These are phyloP conservation scores for Sarotherodon lohbergeri DNA, from an alignment of 2,113 vertebrate species.

Conservation along the genomic window DNA sequence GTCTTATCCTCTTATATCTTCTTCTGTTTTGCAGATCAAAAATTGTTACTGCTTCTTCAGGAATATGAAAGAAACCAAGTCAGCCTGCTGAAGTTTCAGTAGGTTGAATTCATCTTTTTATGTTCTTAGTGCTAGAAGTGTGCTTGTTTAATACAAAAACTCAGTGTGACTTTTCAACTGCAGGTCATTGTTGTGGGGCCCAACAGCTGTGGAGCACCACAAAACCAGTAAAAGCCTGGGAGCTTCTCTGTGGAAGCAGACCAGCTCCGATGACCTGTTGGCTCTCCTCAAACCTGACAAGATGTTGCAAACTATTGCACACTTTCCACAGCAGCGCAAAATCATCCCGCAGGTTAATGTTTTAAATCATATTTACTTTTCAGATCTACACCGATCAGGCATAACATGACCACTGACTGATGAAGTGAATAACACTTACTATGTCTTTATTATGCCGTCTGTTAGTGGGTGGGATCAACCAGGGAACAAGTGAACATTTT, in stretches of 20 bases:
- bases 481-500: neutral
- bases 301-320: constrained; percentile 81
- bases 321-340: constrained; percentile 82
- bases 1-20: neutral
- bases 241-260: constrained; percentile 90
- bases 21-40: constrained; percentile 81
- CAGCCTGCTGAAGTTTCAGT: constrained; percentile 82
- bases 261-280: constrained; percentile 82
- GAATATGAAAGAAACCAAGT: constrained; percentile 84
- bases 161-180: neutral
- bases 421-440: neutral
- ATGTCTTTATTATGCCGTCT: neutral
- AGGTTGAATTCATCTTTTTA: constrained; percentile 9
- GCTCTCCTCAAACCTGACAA: constrained; percentile 79
- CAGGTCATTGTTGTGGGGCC: constrained; percentile 88
- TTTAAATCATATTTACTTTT: neutral
- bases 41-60: constrained; percentile 84
- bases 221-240: constrained; percentile 87
- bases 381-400: neutral
- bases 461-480: neutral
- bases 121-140: neutral
- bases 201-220: constrained; percentile 88
- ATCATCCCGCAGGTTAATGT: constrained; percentile 73
- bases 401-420: accelerated
- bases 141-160: neutral